Percentiles rank a stretch among this genome's conserved stretches.
These are phyloP conservation scores for Amphiprion ocellaris DNA, from an alignment of 2,113 vertebrate species.

Conservation along the genomic window DNA sequence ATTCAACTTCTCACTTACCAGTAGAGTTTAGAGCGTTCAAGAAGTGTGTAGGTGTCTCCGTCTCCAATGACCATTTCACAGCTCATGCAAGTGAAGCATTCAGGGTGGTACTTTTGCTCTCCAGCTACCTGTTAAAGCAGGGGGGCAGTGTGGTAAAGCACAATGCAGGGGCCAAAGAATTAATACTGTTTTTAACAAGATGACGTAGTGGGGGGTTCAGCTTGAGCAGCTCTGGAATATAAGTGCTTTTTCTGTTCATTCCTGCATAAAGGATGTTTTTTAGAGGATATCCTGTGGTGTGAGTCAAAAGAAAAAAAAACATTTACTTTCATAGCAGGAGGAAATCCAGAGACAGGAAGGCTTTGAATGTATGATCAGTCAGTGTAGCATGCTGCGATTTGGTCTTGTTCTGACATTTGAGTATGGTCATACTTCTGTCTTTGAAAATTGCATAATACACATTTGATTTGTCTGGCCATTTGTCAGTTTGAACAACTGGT, in stretches of 20 bases:
- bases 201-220: not conserved
- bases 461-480: conserved; percentile 10
- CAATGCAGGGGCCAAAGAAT: not conserved
- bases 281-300: conserved; percentile 69
- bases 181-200: not conserved
- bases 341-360: conserved; percentile 53
- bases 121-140: conserved; percentile 89
- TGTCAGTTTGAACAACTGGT: conserved; percentile 7
- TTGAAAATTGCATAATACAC: not conserved
- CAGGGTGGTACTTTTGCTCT: conserved; percentile 95
- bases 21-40: conserved; percentile 94
- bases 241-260: conserved; percentile 23
- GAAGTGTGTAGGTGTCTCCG: conserved; percentile 93
- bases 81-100: conserved; percentile 93
- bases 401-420: not conserved
- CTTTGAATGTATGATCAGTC: conserved; percentile 48
- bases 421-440: not conserved
- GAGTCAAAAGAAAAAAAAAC: conserved; percentile 40
- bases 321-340: conserved; percentile 44
- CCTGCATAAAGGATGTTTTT: conserved; percentile 57
- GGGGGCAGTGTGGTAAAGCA: not conserved
- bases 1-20: conserved; percentile 84
- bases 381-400: conserved; percentile 5
- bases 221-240: not conserved
- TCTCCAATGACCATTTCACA: conserved; percentile 92